Percentiles rank a stretch among this genome's conserved stretches.
phyloP scores from a whole-genome alignment of 2,888 invertebrate species.

The Metopia argyrocephala region DNA sequence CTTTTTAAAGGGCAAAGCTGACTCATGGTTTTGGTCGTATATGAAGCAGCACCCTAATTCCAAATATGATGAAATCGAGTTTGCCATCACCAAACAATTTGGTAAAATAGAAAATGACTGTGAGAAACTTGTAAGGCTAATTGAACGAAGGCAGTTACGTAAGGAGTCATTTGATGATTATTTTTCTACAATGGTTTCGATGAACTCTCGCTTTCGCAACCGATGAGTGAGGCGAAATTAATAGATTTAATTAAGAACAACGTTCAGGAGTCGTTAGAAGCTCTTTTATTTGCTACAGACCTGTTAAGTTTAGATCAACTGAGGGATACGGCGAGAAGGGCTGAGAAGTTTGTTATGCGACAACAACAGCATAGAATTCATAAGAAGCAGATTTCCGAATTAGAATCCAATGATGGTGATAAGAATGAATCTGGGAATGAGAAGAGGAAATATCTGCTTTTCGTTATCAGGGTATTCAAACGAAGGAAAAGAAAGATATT shows the following conservation, averaged over 20 bases:
- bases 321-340: not conserved
- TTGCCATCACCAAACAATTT: too few relatives aligned
- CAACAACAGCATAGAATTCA: not conserved
- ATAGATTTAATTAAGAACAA: conserved; percentile 33
- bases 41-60: not conserved
- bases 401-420: not conserved
- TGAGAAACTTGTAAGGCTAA: conserved; percentile 15
- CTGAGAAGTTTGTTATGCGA: not conserved
- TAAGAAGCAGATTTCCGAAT: conserved; percentile 6
- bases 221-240: conserved; percentile 8
- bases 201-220: conserved; percentile 14
- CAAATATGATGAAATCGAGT: not conserved
- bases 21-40: conserved; percentile 24
- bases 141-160: not conserved
- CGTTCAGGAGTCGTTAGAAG: not conserved
- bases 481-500: not conserved
- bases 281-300: conserved; percentile 1
- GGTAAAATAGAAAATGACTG: too few relatives aligned
- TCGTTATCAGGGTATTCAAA: not conserved
- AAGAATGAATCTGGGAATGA: not conserved
- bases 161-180: conserved; percentile 15
- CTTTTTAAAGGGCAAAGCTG: conserved; percentile 34
- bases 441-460: not conserved
- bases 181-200: not conserved
- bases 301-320: conserved; percentile 4